Base-by-base conservation (phyloP, 2,113 vertebrate species). In the Xerus inauris region DNA sequence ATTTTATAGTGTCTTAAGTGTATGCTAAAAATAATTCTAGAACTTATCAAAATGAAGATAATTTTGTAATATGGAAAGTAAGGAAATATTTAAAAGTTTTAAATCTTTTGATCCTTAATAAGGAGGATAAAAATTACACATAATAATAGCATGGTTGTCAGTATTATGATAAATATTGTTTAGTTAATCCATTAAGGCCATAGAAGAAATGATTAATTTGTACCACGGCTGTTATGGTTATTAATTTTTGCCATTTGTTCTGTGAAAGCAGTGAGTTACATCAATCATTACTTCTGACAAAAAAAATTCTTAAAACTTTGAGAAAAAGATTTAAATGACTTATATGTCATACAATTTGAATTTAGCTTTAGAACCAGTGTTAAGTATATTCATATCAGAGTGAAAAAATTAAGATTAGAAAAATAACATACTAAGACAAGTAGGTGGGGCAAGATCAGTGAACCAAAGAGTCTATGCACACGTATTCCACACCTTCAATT, bases 11-110 rank as follows among this genome's bases (percentile, higher is more conserved):
- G n/a, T 82, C 19, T 92, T 75, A 72, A 79, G 73, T 80, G 69
- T 47, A 35, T 8, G 54, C 2, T 75, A 54, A 85, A 96, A 80
- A 38, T 87, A 8, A 91, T 85, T 59, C 80, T 85, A 88, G 38
- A 94, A 40, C 84, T 95, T 97, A 94, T 75, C 19, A 76, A 40
- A 65, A 62, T 65, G 7, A 76, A 96, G 47, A 94, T 30, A 26
- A 28, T 47, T 97, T 96, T 73, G 24, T 89, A 51, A 47, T n/a
- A 24, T 64, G 11, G 24, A 87, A 79, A 40, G 3, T 5, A 83
- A 87, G 5, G 28, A 42, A 32, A 35, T 12, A 65, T 24, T 67
- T 47, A 26, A n/a, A 79, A 64, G 6, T 51, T 30, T 65, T 81
- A 71, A 76, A 57, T 40, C 24, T 75, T 67, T 57, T 7, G 42